Evolutionary conservation across 1,140 invertebrate species (phyloP), one percentile per base, ranked within the genome.

Genomic region (Rhyacophila brunnea): DNA sequence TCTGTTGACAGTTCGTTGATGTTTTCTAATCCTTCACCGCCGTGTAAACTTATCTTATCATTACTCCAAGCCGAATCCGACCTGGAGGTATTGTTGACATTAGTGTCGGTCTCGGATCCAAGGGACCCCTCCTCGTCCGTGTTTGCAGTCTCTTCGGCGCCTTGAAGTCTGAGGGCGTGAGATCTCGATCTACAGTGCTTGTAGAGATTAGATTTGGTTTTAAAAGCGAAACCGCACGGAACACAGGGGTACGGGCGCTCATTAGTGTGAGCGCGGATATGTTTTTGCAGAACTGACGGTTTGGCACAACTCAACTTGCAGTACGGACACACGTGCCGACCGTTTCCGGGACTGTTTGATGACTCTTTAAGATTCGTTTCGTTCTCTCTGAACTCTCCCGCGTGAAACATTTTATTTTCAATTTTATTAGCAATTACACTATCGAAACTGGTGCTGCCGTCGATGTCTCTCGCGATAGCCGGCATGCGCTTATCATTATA

Each of bases 151-250:
- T 79, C 67, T 66, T 87, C 84, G 19, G 77, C 71, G 23, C 84
- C 85, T 58, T 85, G 81, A 61, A 82, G 73, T 64, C 88, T 84
- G 42, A 89, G 81, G 17, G 86, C 84, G 68, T 96, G 93, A 11
- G 92, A 85, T 60, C 91, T 80, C 0, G 93, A 93, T 70, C 82
- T 75, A 67, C 89, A 88, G 71, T 96, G 93, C 73, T 96, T 96
- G 72, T 94, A 94, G 53, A 95, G 80, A 73, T 96, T 96, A 65
- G 92, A 95, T 70, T 93, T 93, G 1, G 93, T 96, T 74, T 96
- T 96, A 77, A 96, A 96, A 51, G 91, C 89, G 73, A 95, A 92
- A 48, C 91, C 92, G 73, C 93, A 96, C 17, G 87, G 86, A 44
- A 83, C 76, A 77, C 93, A 96, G 10, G 93, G 93, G 79, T 88